These are phyloP conservation scores for Platichthys flesus DNA, from an alignment of 2,113 vertebrate species.

Conservation along the genomic window DNA sequence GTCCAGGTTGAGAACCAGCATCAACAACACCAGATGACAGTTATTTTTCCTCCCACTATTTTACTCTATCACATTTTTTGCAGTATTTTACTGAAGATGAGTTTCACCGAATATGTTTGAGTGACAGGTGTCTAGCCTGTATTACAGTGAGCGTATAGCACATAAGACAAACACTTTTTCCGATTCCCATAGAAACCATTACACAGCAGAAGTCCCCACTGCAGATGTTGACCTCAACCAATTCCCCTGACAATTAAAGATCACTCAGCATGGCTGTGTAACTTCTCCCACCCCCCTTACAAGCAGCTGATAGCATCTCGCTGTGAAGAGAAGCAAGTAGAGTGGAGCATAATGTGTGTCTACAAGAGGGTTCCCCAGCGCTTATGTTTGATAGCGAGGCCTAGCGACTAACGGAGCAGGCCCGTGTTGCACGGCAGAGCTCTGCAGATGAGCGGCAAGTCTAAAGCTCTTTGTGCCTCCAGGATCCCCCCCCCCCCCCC, in stretches of 20 bases:
- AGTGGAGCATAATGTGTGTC: slow-evolving; percentile 60
- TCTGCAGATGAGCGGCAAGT: slow-evolving; percentile 64
- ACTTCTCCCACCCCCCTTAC: slow-evolving; percentile 75
- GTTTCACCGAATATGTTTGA: not conserved
- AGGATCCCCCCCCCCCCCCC: slow-evolving; percentile 76
- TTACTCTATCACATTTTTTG: too few relatives aligned
- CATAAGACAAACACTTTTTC: slow-evolving; percentile 35
- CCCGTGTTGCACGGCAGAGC: slow-evolving; percentile 44
- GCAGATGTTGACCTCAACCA: slow-evolving; percentile 71
- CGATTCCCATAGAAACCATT: slow-evolving; percentile 49
- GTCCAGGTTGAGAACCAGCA: not conserved
- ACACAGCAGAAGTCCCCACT: slow-evolving; percentile 57
- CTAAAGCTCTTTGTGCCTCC: slow-evolving; percentile 82
- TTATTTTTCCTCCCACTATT: too few relatives aligned
- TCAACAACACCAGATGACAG: not conserved
- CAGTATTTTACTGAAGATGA: too few relatives aligned
- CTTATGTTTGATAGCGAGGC: slow-evolving; percentile 52
- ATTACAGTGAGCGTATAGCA: not conserved
- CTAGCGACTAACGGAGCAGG: slow-evolving; percentile 48
- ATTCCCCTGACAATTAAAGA: slow-evolving; percentile 72
- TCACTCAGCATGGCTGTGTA: slow-evolving; percentile 68
- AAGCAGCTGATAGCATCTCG: slow-evolving; percentile 71
- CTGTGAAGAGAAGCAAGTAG: slow-evolving; percentile 58
- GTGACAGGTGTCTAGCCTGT: not conserved
- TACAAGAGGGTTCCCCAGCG: slow-evolving; percentile 57